phyloP scores from a whole-genome alignment of 2,888 invertebrate species.

The Pseudolycoriella hygida region DNA sequence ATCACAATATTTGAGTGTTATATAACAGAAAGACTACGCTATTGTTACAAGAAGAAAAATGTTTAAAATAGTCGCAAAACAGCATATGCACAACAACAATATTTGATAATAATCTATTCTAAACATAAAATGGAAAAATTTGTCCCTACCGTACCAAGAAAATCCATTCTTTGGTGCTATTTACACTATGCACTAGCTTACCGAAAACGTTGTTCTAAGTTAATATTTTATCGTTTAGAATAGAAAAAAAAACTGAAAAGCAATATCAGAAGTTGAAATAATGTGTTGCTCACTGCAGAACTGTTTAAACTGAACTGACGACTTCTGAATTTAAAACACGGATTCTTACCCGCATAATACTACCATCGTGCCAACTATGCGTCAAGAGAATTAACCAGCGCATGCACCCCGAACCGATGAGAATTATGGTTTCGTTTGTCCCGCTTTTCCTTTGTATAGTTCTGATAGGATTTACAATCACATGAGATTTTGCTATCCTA shows the following conservation, averaged over 20 bases:
- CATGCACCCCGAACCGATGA: background rate
- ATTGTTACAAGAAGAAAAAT: no score
- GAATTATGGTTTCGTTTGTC: background rate
- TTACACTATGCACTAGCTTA: constrained; percentile 26
- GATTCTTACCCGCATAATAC: background rate
- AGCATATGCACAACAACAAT: no score
- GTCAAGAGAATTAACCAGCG: background rate
- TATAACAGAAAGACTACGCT: no score
- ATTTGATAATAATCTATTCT: no score
- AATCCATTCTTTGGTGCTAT: constrained; percentile 32
- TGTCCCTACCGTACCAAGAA: constrained; percentile 27
- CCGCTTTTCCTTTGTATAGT: background rate
- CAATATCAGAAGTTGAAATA: background rate
- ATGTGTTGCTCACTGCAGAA: background rate
- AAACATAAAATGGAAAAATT: no score
- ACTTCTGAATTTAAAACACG: constrained; percentile 1
- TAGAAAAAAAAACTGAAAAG: background rate
- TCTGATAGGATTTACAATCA: background rate
- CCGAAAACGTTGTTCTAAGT: constrained; percentile 20
- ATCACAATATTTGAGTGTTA: no score
- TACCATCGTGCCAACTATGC: background rate
- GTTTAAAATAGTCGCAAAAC: no score
- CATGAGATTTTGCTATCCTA: background rate
- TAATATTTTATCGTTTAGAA: background rate
- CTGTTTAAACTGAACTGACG: constrained; percentile 3